These are phyloP conservation scores for Neelides sp. DNA, from an alignment of 1,140 invertebrate species.

Conservation along the genomic window DNA sequence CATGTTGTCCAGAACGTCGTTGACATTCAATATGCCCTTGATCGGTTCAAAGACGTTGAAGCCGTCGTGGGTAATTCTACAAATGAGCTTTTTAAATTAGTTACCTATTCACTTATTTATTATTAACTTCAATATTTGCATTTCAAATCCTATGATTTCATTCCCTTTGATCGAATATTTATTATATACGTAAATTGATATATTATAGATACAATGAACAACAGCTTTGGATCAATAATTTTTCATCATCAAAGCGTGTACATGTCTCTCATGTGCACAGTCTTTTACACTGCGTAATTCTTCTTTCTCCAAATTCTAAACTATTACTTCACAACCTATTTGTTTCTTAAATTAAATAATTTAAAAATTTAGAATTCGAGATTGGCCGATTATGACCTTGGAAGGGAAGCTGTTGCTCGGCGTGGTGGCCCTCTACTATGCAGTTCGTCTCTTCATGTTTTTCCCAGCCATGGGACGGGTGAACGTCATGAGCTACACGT, in stretches of 20 bases:
- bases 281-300: background rate
- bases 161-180: too few relatives aligned
- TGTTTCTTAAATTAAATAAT: background rate
- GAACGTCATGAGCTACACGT: conserved; percentile 17
- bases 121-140: too few relatives aligned
- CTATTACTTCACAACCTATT: too few relatives aligned
- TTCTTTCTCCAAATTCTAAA: too few relatives aligned
- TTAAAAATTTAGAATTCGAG: conserved; percentile 17
- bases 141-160: too few relatives aligned
- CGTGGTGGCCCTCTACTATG: conserved; percentile 21
- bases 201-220: conserved; percentile 27
- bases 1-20: conserved; percentile 30
- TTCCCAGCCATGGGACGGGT: conserved; percentile 28
- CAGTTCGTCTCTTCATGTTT: conserved; percentile 27
- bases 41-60: conserved; percentile 16
- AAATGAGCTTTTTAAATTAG: too few relatives aligned
- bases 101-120: too few relatives aligned
- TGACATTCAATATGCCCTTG: conserved; percentile 30
- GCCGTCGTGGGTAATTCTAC: too few relatives aligned
- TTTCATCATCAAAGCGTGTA: conserved; percentile 25
- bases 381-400: conserved; percentile 12
- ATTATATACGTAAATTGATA: too few relatives aligned
- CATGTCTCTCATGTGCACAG: conserved; percentile 24
- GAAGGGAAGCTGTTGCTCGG: conserved; percentile 17
- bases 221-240: conserved; percentile 14